These are phyloP conservation scores for Barbus barbus DNA, from an alignment of 2,113 vertebrate species.

Conservation along the genomic window DNA sequence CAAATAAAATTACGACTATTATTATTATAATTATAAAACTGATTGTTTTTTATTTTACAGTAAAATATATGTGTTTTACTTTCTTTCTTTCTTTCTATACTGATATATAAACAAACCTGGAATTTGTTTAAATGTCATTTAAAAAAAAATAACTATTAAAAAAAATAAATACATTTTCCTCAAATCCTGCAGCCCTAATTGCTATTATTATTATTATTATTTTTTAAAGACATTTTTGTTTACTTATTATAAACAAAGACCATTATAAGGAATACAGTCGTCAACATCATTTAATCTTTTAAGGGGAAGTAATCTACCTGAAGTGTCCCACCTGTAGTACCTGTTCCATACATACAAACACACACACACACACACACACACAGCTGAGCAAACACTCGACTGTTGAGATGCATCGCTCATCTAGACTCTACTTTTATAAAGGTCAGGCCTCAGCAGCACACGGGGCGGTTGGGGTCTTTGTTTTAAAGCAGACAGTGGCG, in stretches of 20 bases:
- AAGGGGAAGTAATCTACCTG: slow-evolving; percentile 16
- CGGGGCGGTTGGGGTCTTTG: slow-evolving; percentile 23
- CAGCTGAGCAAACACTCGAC: slow-evolving; percentile 73
- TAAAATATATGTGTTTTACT: too few species aligned
- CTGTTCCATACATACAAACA: slow-evolving; percentile 28
- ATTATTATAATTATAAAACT: too few species aligned
- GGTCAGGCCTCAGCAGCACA: slow-evolving; percentile 28
- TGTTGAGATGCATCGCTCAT: slow-evolving; percentile 9
- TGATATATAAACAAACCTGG: too few species aligned
- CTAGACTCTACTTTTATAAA: slow-evolving; percentile 44
- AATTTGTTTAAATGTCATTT: too few species aligned
- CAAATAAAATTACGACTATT: too few species aligned
- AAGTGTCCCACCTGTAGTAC: slow-evolving; percentile 19
- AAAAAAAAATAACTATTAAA: too few species aligned
- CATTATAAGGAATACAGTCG: slow-evolving; percentile 41
- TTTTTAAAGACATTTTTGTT: neutral
- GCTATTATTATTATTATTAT: neutral
- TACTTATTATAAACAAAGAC: neutral
- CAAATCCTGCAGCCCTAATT: neutral
- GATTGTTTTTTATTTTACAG: too few species aligned
- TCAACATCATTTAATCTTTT: slow-evolving; percentile 24
- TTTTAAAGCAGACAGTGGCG: slow-evolving; percentile 27
- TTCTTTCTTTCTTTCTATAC: too few species aligned
- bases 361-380: slow-evolving; percentile 46
- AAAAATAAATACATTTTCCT: too few species aligned